These are phyloP conservation scores for Calidris pugnax DNA, from an alignment of 2,113 vertebrate genomes.

Conservation along the genomic window DNA sequence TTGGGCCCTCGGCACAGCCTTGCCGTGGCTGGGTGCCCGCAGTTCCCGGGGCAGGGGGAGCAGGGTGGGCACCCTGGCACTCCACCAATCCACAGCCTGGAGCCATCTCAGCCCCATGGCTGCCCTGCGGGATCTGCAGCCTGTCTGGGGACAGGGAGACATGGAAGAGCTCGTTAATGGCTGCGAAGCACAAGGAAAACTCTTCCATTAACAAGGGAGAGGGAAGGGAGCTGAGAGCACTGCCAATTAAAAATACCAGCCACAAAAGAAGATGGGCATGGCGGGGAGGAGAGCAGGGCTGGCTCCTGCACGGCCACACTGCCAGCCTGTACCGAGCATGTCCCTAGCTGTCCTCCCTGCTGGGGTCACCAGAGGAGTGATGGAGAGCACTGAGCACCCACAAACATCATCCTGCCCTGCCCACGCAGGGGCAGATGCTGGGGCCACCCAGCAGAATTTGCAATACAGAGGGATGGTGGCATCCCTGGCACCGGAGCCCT, in stretches of 20 bases:
- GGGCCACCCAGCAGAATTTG: background rate
- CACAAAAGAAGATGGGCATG: background rate
- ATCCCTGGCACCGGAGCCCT: accelerated
- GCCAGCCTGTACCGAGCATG: accelerated
- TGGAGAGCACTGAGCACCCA: accelerated
- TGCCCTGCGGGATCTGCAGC: accelerated
- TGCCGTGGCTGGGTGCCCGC: accelerated
- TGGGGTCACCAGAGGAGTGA: background rate
- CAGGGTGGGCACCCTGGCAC: background rate
- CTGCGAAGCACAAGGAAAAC: background rate
- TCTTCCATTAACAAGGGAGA: background rate
- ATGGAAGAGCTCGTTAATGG: background rate
- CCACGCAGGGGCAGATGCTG: accelerated
- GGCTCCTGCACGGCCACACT: background rate
- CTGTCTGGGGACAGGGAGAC: background rate
- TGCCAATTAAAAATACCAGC: background rate
- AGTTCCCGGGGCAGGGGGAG: background rate
- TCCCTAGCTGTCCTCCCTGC: background rate
- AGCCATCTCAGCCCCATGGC: background rate
- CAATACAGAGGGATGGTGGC: accelerated
- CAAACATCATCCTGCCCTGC: background rate
- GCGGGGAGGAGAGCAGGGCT: background rate
- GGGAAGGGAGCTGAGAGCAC: background rate
- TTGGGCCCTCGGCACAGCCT: background rate
- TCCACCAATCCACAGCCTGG: accelerated